These are phyloP conservation scores for Notamacropus eugenii DNA, from an alignment of 2,797 vertebrate species.

Conservation along the genomic window DNA sequence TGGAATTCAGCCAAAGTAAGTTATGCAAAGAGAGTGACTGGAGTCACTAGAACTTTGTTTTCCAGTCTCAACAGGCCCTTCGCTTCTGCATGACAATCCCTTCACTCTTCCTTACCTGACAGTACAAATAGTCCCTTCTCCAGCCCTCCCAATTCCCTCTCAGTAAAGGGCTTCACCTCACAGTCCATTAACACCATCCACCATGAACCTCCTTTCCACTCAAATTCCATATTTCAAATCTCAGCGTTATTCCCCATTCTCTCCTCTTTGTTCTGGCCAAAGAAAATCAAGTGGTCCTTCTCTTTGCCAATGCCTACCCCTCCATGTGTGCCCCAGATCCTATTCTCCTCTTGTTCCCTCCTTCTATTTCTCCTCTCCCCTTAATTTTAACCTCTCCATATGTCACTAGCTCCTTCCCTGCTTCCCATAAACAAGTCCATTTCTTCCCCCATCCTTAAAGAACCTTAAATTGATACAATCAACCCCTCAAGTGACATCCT, in stretches of 20 bases:
- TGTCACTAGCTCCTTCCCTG: background rate
- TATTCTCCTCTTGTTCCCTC: background rate
- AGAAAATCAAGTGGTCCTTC: background rate
- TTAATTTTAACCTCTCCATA: background rate
- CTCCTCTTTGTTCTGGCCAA: background rate
- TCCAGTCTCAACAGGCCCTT: background rate
- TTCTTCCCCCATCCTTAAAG: background rate
- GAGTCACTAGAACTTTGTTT: background rate
- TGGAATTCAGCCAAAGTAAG: background rate
- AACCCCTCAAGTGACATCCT: background rate
- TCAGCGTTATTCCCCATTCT: background rate
- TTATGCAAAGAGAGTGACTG: background rate
- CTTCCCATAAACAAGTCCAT: background rate
- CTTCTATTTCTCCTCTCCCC: background rate
- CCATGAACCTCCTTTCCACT: background rate
- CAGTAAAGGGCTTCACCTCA: background rate
- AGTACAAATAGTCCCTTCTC: background rate
- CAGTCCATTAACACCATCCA: background rate
- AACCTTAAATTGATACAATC: background rate
- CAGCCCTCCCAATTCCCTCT: background rate
- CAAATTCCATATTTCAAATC: background rate
- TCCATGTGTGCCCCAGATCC: background rate
- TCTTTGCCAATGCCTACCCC: background rate
- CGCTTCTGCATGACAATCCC: background rate
- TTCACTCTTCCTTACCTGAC: background rate